These are phyloP conservation scores for Sphinx pinastri DNA, from an alignment of 2,888 invertebrate species.

Conservation along the genomic window DNA sequence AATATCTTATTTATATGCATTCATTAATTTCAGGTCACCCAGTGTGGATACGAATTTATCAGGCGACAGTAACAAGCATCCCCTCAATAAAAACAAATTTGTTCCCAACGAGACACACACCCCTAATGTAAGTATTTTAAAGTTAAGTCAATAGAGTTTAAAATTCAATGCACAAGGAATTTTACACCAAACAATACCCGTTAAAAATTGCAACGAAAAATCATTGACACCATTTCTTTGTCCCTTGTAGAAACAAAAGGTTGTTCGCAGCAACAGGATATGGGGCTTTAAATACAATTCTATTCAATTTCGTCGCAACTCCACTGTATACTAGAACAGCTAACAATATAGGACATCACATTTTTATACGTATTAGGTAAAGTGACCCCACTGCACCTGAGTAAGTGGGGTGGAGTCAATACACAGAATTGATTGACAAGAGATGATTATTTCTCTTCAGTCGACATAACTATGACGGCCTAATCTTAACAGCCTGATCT, in stretches of 20 bases:
- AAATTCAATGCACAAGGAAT: background rate
- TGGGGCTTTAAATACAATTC: background rate
- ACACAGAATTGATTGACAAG: too few relatives aligned
- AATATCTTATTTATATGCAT: background rate
- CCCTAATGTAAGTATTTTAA: slow-evolving; percentile 82
- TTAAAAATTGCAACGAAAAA: background rate
- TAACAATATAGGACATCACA: background rate
- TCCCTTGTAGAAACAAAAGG: background rate
- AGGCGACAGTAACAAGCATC: slow-evolving; percentile 80
- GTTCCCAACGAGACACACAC: slow-evolving; percentile 86
- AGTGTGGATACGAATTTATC: slow-evolving; percentile 88
- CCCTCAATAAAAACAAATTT: slow-evolving; percentile 82
- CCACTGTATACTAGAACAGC: too few relatives aligned
- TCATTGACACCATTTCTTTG: background rate
- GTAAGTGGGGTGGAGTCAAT: too few relatives aligned
- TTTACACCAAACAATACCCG: background rate
- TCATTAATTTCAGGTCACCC: slow-evolving; percentile 78
- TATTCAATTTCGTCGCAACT: too few relatives aligned
- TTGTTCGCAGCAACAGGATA: background rate
- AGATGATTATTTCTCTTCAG: too few relatives aligned
- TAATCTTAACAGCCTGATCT: too few relatives aligned
- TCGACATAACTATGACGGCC: too few relatives aligned
- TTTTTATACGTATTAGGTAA: background rate
- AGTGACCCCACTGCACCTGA: too few relatives aligned
- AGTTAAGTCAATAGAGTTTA: background rate